A percentile compares a stretch with the other conserved stretches of the same genome.
phyloP scores from a whole-genome alignment of 2,888 invertebrate species.

The Apoda limacodes region DNA sequence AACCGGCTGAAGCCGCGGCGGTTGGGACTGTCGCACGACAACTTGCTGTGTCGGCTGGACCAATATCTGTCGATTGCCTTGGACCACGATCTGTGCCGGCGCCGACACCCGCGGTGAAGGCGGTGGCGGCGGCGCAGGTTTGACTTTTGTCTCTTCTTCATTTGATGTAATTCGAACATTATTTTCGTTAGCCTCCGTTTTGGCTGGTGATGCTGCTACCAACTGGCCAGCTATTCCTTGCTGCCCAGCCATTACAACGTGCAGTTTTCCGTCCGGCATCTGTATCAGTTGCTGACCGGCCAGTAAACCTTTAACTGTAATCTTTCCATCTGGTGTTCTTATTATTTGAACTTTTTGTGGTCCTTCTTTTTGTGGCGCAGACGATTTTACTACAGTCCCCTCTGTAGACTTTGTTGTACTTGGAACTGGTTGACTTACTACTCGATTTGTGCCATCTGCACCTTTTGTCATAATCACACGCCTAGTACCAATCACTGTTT shows the following conservation, averaged over 20 bases:
- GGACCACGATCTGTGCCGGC: slow-evolving; percentile 35
- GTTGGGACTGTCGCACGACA: slow-evolving; percentile 23
- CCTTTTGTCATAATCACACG: slow-evolving; percentile 83
- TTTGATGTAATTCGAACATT: not conserved
- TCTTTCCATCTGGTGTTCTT: slow-evolving; percentile 89
- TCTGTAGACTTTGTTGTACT: slow-evolving; percentile 29
- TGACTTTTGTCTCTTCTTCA: slow-evolving; percentile 12
- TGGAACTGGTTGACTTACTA: slow-evolving; percentile 70
- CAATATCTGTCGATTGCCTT: slow-evolving; percentile 42
- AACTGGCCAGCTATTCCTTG: slow-evolving; percentile 59
- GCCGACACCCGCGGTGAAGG: slow-evolving; percentile 16
- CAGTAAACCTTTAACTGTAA: slow-evolving; percentile 90
- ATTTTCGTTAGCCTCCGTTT: slow-evolving; percentile 25
- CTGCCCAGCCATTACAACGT: slow-evolving; percentile 80
- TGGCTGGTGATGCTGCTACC: slow-evolving; percentile 42
- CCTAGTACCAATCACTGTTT: slow-evolving; percentile 73
- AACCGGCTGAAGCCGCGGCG: slow-evolving; percentile 48
- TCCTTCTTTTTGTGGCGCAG: slow-evolving; percentile 59
- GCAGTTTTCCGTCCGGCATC: slow-evolving; percentile 93
- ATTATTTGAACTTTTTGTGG: slow-evolving; percentile 91
- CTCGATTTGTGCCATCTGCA: slow-evolving; percentile 74
- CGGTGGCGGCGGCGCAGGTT: slow-evolving; percentile 5
- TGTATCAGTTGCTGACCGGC: slow-evolving; percentile 94
- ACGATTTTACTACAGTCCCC: slow-evolving; percentile 26
- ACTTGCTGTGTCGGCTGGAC: slow-evolving; percentile 38